Base-by-base conservation (phyloP, 37 sponge, comb jelly and placozoan genomes). In the Amphimedon queenslandica region DNA sequence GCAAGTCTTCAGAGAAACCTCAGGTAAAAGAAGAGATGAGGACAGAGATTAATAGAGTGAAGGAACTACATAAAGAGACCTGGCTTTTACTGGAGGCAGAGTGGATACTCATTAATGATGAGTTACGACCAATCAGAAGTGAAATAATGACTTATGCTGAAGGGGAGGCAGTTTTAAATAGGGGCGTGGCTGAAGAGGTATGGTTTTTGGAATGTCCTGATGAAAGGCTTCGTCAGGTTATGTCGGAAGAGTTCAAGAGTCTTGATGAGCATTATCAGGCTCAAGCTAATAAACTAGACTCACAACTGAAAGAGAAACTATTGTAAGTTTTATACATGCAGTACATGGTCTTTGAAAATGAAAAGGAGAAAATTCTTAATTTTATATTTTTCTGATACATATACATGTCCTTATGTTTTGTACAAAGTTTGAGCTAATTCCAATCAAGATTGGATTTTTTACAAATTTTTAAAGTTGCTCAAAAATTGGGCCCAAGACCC, bases 261-360 rank as follows among this genome's bases (percentile, higher is more conserved):
- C 38, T 81, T 21, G 81, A 77, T 38, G 28, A 66, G 4, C 67
- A 72, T 40, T 80, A 76, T 42, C 27, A 30, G 24, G 6, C 42
- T 21, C 53, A 47, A n/a, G n/a, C n/a, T 32, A 60, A 32, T 32
- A 32, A 32, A 32, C 27, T 60, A 32, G 30, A 10, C 30, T 60
- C 6, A 60, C 27, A 60, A 4, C 27, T 29, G 30, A 60, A 60
- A 6, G 30, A n/a, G n/a, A n/a, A n/a, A n/a, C n/a, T n/a, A n/a
- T n/a, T n/a, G n/a, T n/a, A n/a, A n/a, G n/a, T n/a, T n/a, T n/a
- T n/a, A n/a, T n/a, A n/a, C n/a, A n/a, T n/a, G n/a, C n/a, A n/a
- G n/a, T n/a, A n/a, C n/a, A n/a, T n/a, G n/a, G n/a, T n/a, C n/a
- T n/a, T n/a, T n/a, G n/a, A n/a, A n/a, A n/a, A n/a, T n/a, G n/a